Conservation (phyloP, 92 coral and sea anemone species). For the Epizoanthus stellaris region DNA sequence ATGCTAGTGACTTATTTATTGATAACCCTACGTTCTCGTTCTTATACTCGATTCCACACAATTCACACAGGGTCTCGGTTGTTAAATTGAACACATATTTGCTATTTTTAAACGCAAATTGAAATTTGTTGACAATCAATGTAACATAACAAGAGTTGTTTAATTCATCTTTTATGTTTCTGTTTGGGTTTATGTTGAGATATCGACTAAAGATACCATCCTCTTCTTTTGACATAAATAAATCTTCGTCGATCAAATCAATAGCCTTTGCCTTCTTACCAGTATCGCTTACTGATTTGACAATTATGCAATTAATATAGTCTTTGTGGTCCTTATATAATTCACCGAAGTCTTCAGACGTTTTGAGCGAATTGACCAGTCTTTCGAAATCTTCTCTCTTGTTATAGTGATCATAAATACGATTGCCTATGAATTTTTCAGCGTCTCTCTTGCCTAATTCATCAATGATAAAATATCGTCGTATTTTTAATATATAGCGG, state of each 20-base stretch:
- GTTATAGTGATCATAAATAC: not conserved
- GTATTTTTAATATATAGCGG: not conserved
- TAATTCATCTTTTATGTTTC: not conserved
- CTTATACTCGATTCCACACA: conserved; percentile 41
- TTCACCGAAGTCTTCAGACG: not conserved
- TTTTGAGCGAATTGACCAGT: conserved; percentile 2
- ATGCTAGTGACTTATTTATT: conserved; percentile 41
- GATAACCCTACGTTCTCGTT: conserved; percentile 41
- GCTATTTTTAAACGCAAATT: not conserved
- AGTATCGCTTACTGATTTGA: not conserved
- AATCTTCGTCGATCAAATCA: conserved; percentile 28
- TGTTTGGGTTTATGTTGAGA: conserved; percentile 2
- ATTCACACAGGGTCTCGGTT: conserved; percentile 12
- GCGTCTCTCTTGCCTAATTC: not conserved
- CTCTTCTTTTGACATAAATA: conserved; percentile 28
- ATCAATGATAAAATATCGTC: not conserved
- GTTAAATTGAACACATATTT: conserved; percentile 22
- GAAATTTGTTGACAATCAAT: not conserved
- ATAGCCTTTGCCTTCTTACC: not conserved
- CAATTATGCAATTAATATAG: conserved; percentile 11
- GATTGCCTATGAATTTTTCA: not conserved
- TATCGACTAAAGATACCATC: conserved; percentile 23
- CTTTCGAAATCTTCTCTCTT: not conserved
- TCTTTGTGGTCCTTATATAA: not conserved
- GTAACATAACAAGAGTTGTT: conserved; percentile 21